Base-by-base conservation (phyloP, 2,797 vertebrate genomes). In the Crypturellus tataupa region DNA sequence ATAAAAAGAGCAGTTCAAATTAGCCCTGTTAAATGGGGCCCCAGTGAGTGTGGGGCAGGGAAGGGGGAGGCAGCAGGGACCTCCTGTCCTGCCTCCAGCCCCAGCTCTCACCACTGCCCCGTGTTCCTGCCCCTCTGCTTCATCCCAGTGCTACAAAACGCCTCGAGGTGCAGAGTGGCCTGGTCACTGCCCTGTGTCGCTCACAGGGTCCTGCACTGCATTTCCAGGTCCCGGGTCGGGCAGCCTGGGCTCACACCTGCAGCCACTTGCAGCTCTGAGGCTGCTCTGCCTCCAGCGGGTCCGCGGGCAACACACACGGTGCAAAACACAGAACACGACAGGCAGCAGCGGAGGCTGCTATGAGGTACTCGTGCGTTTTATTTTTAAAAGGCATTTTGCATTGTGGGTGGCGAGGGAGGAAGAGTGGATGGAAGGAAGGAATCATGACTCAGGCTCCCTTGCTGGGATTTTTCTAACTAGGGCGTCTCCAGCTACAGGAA, bases 401-500 rank as follows among this genome's bases (percentile, higher is more conserved):
- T 3, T 27, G 80, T 55, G 76, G 81, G 46, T n/a, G 60, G 69
- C 35, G 76, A 65, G 70, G 69, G 53, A 89, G 62, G 40, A 27
- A 44, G 17, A 35, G 3, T 5, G 60, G 80, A 23, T 37, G 49
- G 70, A 29, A 25, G 12, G 46, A 11, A 63, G 44, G 62, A 33
- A 44, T 12, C 79, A 18, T 11, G 64, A 60, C 37, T 68, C 51
- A 20, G 82, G 70, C 27, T 72, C n/a, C 39, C 56, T 37, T 12
- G 1, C n/a, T 8, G 19, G 49, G 46, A 31, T 63, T 35, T 58
- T 35, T 95, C 64, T 95, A 60, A 85, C 47, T 12, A 73, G 21
- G 47, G 69, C 56, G 14, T 85, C 76, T 78, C 73, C 69, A 37
- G 44, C 31, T 3, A 60, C 60, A 35, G 98, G 96, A 27, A 97